A percentile compares a stretch with the other conserved stretches of the same genome.
These are phyloP conservation scores for Scaeva pyrastri DNA, from an alignment of 2,888 invertebrate species.

Conservation along the genomic window DNA sequence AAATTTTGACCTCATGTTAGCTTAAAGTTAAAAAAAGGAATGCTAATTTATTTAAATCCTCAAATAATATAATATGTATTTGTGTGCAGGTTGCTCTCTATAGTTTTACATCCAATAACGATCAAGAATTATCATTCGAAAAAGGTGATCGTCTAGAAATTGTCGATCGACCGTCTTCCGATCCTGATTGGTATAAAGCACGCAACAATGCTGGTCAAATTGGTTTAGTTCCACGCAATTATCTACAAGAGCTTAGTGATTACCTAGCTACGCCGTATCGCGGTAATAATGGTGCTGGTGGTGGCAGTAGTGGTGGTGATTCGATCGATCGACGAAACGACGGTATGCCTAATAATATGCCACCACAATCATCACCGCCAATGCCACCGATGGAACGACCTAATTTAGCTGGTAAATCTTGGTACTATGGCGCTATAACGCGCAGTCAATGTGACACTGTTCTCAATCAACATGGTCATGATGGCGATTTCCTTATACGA, in stretches of 20 bases:
- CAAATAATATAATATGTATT: no score
- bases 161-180: conserved; percentile 96
- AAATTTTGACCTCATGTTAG: no score
- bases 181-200: conserved; percentile 99
- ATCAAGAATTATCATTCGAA: conserved; percentile 98
- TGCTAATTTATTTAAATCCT: no score
- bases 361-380: conserved; percentile 80
- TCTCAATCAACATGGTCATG: conserved; percentile 96
- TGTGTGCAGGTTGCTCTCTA: conserved; percentile 92
- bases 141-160: conserved; percentile 98
- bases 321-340: conserved; percentile 85
- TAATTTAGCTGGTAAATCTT: conserved; percentile 92
- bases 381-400: conserved; percentile 86
- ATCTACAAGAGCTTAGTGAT: conserved; percentile 95
- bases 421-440: conserved; percentile 99
- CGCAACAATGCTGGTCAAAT: conserved; percentile 96
- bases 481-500: conserved; percentile 99
- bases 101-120: conserved; percentile 96
- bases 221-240: conserved; percentile 98
- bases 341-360: conserved; percentile 80
- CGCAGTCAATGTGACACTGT: conserved; percentile 98
- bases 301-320: conserved; percentile 84
- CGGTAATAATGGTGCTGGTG: conserved; percentile 84
- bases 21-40: no score
- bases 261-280: conserved; percentile 94